Conservation (phyloP, 2,888 invertebrate genomes). For the Eupsilia transversa region DNA sequence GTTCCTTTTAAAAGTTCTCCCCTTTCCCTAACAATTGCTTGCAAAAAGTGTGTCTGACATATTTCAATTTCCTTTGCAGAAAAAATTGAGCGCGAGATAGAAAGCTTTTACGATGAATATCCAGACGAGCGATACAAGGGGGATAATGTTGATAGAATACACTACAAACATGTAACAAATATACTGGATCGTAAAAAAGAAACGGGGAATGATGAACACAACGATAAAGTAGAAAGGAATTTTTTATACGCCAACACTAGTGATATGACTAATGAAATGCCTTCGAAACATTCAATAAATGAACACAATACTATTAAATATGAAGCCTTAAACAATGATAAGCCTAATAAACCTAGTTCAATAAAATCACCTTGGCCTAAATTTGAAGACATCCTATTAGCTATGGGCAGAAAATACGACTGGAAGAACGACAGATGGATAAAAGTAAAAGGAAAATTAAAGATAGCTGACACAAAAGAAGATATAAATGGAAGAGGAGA, state of each 20-base stretch:
- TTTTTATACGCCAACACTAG: conserved; percentile 49
- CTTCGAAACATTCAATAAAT: conserved; percentile 32
- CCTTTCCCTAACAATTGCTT: conserved; percentile 52
- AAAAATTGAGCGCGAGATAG: conserved; percentile 83
- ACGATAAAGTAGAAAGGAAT: conserved; percentile 63
- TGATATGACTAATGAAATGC: conserved; percentile 54
- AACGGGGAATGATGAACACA: conserved; percentile 62
- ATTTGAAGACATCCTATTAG: conserved; percentile 84
- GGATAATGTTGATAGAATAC: conserved; percentile 74
- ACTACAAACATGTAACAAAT: conserved; percentile 73
- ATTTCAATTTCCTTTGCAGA: conserved; percentile 78
- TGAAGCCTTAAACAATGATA: conserved; percentile 47
- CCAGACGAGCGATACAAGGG: conserved; percentile 75
- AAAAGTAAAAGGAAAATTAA: conserved; percentile 83
- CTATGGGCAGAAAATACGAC: conserved; percentile 85
- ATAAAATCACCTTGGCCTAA: conserved; percentile 79
- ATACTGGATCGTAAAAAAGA: conserved; percentile 68
- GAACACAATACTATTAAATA: conserved; percentile 38
- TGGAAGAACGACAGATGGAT: conserved; percentile 89
- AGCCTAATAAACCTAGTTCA: conserved; percentile 42
- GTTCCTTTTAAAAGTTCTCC: conserved; percentile 48
- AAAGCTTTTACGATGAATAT: conserved; percentile 83
- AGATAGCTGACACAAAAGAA: conserved; percentile 57
- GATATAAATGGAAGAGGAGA: conserved; percentile 58
- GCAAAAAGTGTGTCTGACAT: conserved; percentile 64